A percentile compares a stretch with the other conserved stretches of the same genome.
Conservation (phyloP, 2,888 invertebrate species). For the Cylindroiulus punctatus region DNA sequence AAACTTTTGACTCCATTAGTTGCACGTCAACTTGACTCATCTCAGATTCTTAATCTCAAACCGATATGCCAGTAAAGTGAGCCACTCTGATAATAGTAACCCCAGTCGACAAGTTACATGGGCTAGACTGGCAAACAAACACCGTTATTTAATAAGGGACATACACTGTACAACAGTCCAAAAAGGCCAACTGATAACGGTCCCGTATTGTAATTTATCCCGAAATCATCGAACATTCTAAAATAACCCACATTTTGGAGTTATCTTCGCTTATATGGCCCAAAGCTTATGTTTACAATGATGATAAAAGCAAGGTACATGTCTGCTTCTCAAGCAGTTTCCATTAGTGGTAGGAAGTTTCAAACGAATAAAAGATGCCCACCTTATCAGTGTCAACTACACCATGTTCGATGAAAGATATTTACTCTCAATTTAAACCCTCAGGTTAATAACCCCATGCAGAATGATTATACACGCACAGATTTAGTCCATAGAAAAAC, state of each 20-base stretch:
- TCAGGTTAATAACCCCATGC: not conserved
- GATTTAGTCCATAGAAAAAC: no score
- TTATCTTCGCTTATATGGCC: not conserved
- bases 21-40: not conserved
- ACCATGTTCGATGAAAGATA: not conserved
- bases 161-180: not conserved
- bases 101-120: not conserved
- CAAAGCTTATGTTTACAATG: not conserved
- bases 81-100: no score
- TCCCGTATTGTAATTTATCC: not conserved
- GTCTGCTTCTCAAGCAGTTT: not conserved
- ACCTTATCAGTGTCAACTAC: not conserved
- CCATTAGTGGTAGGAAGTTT: not conserved
- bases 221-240: not conserved
- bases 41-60: no score
- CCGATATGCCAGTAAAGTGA: no score
- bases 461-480: no score
- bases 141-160: not conserved
- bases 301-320: not conserved
- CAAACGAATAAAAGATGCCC: not conserved
- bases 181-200: not conserved
- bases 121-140: not conserved
- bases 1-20: not conserved
- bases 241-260: not conserved
- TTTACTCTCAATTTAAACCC: not conserved